These are phyloP conservation scores for Lasioglossum pauxillum DNA, from an alignment of 2,888 invertebrate species.

Conservation along the genomic window DNA sequence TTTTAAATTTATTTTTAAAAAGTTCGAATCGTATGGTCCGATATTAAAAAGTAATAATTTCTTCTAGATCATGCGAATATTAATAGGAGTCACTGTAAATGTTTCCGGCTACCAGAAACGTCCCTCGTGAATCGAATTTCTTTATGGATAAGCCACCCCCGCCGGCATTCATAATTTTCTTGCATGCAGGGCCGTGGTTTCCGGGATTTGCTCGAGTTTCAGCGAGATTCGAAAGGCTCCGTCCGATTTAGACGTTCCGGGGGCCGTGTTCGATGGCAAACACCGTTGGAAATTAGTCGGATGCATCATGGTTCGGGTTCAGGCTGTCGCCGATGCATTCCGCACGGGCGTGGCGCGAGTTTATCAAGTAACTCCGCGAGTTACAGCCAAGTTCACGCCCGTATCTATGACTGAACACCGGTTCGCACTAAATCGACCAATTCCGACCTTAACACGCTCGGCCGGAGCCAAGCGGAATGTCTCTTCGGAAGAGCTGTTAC, in stretches of 20 bases:
- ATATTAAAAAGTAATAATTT: too few relatives aligned
- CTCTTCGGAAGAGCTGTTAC: conserved; percentile 59
- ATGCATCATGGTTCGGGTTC: background rate
- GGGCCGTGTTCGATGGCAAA: background rate
- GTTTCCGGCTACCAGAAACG: background rate
- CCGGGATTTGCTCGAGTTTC: background rate
- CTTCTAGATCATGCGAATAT: too few relatives aligned
- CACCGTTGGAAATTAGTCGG: conserved; percentile 23
- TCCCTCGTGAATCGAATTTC: background rate
- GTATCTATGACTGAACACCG: conserved; percentile 62
- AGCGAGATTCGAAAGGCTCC: background rate
- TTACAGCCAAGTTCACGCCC: conserved; percentile 60
- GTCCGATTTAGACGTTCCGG: conserved; percentile 5
- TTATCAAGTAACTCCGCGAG: conserved; percentile 55
- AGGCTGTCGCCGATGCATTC: conserved; percentile 16
- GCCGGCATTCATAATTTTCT: background rate
- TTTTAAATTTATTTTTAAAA: too few relatives aligned
- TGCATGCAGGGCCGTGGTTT: background rate
- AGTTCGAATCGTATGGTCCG: too few relatives aligned
- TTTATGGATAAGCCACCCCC: background rate
- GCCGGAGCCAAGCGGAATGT: conserved; percentile 68
- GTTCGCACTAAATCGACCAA: conserved; percentile 58
- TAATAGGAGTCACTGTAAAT: too few relatives aligned
- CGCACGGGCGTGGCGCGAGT: conserved; percentile 32
- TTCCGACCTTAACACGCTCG: conserved; percentile 65